phyloP scores from a whole-genome alignment of 2,113 vertebrate species.

The Eptatretus burgeri region DNA sequence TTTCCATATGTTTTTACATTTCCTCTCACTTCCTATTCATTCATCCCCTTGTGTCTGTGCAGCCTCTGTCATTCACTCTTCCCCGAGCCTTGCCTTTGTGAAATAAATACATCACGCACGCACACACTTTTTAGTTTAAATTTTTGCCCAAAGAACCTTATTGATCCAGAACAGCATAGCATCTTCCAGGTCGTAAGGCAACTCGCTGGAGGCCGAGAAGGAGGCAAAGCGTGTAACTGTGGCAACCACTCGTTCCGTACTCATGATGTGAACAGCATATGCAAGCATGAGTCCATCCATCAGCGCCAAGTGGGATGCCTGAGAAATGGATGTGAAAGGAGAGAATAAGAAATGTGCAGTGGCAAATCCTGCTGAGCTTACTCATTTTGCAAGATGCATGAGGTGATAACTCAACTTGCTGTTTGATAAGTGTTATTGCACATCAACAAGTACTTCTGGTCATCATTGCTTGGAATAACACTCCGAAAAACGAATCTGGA shows the following conservation, averaged over 20 bases:
- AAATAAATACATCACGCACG: no score
- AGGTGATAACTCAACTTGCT: neutral
- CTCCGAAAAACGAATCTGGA: neutral
- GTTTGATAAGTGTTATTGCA: neutral
- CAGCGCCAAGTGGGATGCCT: constrained; percentile 91
- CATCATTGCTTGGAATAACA: neutral
- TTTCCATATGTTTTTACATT: no score
- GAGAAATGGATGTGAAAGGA: constrained; percentile 3
- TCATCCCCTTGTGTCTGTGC: no score
- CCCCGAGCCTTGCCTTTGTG: no score
- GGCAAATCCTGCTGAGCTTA: neutral
- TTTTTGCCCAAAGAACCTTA: constrained; percentile 28
- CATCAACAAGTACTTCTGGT: neutral
- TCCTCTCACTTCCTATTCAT: no score
- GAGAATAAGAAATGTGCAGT: neutral
- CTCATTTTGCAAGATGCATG: neutral
- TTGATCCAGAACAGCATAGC: constrained; percentile 99
- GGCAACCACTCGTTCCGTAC: constrained; percentile 85
- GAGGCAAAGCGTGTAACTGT: constrained; percentile 87
- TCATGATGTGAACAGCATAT: constrained; percentile 96
- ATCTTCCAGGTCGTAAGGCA: constrained; percentile 90
- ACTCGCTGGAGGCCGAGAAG: constrained; percentile 80
- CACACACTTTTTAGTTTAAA: no score
- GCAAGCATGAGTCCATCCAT: constrained; percentile 94
- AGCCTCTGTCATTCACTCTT: no score